Evolutionary conservation across 2,888 invertebrate species (phyloP), one percentile per base, ranked within the genome.

Genomic region (Gryllus longicercus): DNA sequence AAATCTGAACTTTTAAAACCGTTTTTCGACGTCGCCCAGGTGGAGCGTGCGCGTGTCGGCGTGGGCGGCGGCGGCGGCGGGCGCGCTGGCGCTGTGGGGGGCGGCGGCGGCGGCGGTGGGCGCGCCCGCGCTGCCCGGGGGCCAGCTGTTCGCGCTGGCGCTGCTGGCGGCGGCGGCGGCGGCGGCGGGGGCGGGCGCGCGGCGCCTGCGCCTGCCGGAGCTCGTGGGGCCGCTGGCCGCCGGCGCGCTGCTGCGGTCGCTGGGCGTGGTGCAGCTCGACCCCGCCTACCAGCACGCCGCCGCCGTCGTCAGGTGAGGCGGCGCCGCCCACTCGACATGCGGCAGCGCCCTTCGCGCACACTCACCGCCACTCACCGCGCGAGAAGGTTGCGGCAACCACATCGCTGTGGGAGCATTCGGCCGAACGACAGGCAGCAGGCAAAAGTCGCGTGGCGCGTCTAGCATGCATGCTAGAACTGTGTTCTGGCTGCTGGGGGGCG

Each of bases 151-250:
- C 78, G 82, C 83, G 1, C 49, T 85, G 14, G 82, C 82, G 1
- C 77, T 84, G 38, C 79, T 84, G 2, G 82, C 83, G 78, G 81
- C 84, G 14, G 79, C 79, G 3, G 84, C 84, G n/a, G 81, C 84
- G 49, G 75, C 82, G 49, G 83, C 83, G 25, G 85, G 85, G 21
- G 83, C 83, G 80, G 74, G 84, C 12, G 80, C 84, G n/a, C 83
- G 84, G 51, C 81, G 82, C 23, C 50, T 85, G 1, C 82, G 84
- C 18, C 82, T 86, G 21, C 86, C 86, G 0, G 83, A 85, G 1
- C 83, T 86, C 3, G 82, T 86, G 63, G 86, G 85, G 1, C 86
- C 86, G 82, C 81, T 86, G 21, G 50, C 85, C 11, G 83, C 85
- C 38, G 86, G 86, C 21, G 85, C 85, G 18, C 23, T 83, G 12